phyloP scores from a whole-genome alignment of 2,113 vertebrate species.

The Cochlearius cochlearius region DNA sequence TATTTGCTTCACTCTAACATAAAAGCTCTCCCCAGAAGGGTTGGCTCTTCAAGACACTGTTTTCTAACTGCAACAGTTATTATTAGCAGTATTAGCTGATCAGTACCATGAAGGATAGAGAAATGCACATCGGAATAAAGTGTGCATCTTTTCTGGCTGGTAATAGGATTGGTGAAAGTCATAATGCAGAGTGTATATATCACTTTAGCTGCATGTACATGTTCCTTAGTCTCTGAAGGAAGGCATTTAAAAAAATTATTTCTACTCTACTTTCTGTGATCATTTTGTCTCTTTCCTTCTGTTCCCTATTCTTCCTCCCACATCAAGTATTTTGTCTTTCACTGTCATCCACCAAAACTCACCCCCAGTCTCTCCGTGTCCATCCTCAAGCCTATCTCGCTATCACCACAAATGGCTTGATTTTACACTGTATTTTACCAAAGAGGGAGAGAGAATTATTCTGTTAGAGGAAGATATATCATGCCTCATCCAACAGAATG shows the following conservation, averaged over 20 bases:
- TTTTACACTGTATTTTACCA: background rate
- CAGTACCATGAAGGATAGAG: background rate
- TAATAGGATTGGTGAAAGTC: background rate
- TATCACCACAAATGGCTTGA: background rate
- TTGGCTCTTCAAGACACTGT: background rate
- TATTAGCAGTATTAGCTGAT: background rate
- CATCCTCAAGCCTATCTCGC: background rate
- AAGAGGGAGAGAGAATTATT: background rate
- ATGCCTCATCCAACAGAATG: background rate
- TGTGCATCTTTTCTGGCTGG: background rate
- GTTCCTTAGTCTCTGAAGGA: background rate
- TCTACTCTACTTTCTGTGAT: background rate
- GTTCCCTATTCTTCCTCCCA: background rate
- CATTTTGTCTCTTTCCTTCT: background rate
- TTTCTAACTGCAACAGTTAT: background rate
- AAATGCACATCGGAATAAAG: background rate
- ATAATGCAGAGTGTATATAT: background rate
- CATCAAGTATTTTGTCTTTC: background rate
- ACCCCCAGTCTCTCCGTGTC: background rate
- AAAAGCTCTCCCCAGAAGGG: background rate
- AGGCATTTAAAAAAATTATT: background rate
- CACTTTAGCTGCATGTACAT: background rate
- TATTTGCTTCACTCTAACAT: background rate
- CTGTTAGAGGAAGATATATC: background rate
- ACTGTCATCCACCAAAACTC: background rate